phyloP scores from a whole-genome alignment of 2,888 invertebrate genomes.

The Pheosia tremula region DNA sequence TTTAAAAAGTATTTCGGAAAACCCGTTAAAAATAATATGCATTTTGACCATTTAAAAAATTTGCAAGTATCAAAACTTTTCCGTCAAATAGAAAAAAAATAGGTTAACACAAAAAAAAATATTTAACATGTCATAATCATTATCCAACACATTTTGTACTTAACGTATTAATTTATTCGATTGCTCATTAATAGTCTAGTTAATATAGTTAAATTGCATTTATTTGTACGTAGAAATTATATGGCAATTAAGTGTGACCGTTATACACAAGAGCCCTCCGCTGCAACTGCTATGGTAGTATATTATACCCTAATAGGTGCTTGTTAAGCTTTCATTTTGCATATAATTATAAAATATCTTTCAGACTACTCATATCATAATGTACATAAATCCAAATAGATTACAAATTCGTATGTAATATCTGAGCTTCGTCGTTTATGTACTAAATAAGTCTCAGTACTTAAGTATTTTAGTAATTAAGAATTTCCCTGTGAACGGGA shows the following conservation, averaged over 20 bases:
- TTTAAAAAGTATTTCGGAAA: slow-evolving; percentile 64
- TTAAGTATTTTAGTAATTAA: slow-evolving; percentile 74
- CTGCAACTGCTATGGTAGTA: slow-evolving; percentile 45
- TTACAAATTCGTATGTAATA: slow-evolving; percentile 77
- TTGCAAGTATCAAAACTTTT: neutral
- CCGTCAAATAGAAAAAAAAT: neutral
- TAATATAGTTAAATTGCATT: slow-evolving; percentile 35
- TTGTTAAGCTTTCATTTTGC: slow-evolving; percentile 67
- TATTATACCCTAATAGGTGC: slow-evolving; percentile 64
- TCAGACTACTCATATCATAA: slow-evolving; percentile 78
- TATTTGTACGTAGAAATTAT: slow-evolving; percentile 36
- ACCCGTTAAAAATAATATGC: slow-evolving; percentile 33
- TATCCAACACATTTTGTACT: slow-evolving; percentile 29
- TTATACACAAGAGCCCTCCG: slow-evolving; percentile 40
- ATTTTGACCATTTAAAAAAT: neutral
- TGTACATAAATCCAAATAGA: slow-evolving; percentile 73
- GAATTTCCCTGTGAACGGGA: slow-evolving; percentile 64
- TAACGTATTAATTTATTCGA: slow-evolving; percentile 38
- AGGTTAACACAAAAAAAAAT: too few species aligned
- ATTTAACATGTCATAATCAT: slow-evolving; percentile 6
- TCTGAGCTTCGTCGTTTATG: slow-evolving; percentile 82
- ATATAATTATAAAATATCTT: slow-evolving; percentile 60
- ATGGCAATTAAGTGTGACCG: slow-evolving; percentile 36
- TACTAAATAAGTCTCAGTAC: slow-evolving; percentile 72
- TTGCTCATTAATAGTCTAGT: slow-evolving; percentile 44